Percentiles rank a stretch among this genome's conserved stretches.
Evolutionary conservation across 2,888 invertebrate genomes (phyloP).

Genomic region (Crioceris asparagi): DNA sequence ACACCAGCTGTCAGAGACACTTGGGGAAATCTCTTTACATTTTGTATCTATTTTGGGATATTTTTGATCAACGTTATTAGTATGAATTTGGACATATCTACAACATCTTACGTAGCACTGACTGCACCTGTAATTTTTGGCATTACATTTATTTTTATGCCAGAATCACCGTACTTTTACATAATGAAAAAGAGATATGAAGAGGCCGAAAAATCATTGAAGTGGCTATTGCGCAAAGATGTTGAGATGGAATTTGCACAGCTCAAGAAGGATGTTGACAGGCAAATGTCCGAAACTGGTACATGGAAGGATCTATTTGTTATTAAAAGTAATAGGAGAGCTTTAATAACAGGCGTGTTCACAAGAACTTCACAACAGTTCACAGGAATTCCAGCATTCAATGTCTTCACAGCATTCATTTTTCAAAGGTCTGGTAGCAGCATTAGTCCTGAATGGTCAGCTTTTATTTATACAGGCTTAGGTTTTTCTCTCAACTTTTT

Average conservation of each 20-base stretch:
- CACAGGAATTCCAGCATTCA: conserved; percentile 25
- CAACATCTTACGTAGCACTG: conserved; percentile 45
- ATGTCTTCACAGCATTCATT: conserved; percentile 27
- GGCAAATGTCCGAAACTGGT: conserved; percentile 31
- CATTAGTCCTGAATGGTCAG: conserved; percentile 14
- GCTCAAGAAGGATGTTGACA: conserved; percentile 23
- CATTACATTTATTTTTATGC: conserved; percentile 46
- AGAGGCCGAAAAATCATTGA: conserved; percentile 22
- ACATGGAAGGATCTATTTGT: conserved; percentile 27
- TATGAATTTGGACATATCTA: conserved; percentile 42
- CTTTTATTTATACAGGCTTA: conserved; percentile 21
- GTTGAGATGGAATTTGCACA: conserved; percentile 23
- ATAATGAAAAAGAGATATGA: conserved; percentile 22
- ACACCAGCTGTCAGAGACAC: conserved; percentile 26
- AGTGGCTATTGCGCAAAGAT: conserved; percentile 20
- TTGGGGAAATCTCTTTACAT: conserved; percentile 27
- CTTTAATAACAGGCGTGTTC: conserved; percentile 24
- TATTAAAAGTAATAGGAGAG: conserved; percentile 26
- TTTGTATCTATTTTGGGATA: conserved; percentile 24
- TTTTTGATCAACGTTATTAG: conserved; percentile 37
- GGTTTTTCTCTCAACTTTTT: conserved; percentile 18
- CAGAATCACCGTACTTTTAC: conserved; percentile 41
- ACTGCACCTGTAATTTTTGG: conserved; percentile 47
- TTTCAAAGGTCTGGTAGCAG: conserved; percentile 29
- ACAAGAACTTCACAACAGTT: conserved; percentile 28